Percentiles rank a stretch among this genome's conserved stretches.
Evolutionary conservation across 2,113 vertebrate species (phyloP).

Genomic region (Thamnaconus septentrionalis): DNA sequence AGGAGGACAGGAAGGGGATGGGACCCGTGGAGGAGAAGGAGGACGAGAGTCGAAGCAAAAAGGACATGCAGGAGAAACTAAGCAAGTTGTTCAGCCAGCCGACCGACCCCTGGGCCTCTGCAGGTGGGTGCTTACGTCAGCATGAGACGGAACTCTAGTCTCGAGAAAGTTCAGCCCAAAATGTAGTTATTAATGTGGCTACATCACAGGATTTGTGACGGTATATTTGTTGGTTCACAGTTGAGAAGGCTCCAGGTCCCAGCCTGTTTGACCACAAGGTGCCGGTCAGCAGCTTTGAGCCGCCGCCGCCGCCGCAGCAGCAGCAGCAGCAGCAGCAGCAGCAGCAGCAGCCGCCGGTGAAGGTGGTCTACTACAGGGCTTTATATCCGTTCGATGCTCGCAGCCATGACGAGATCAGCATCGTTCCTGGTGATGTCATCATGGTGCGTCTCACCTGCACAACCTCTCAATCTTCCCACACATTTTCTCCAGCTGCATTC

Average conservation of each 20-base stretch:
- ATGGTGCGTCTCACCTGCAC: conserved; percentile 81
- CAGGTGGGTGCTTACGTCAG: conserved; percentile 63
- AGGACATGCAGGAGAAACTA: conserved; percentile 85
- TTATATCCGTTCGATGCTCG: conserved; percentile 96
- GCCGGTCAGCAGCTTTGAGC: conserved; percentile 34
- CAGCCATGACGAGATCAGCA: conserved; percentile 96
- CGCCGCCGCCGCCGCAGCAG: conserved; percentile 43
- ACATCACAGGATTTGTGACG: too few species aligned
- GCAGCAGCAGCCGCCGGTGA: conserved; percentile 77
- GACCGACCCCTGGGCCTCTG: conserved; percentile 82
- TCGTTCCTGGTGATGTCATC: conserved; percentile 93
- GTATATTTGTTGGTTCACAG: not conserved
- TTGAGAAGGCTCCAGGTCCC: conserved; percentile 83
- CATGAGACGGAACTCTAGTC: not conserved
- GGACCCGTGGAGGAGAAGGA: conserved; percentile 55
- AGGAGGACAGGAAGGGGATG: conserved; percentile 65
- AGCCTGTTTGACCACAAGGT: conserved; percentile 82
- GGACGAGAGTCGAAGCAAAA: conserved; percentile 62
- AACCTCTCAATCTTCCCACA: not conserved
- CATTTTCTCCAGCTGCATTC: too few species aligned
- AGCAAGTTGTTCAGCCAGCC: conserved; percentile 86
- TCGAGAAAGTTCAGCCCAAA: not conserved
- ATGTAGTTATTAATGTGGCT: too few species aligned
- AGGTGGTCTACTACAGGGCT: conserved; percentile 94
- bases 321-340: not conserved